These are phyloP conservation scores for Porites australiensis DNA, from an alignment of 64 coral and sea anemone species.

Conservation along the genomic window DNA sequence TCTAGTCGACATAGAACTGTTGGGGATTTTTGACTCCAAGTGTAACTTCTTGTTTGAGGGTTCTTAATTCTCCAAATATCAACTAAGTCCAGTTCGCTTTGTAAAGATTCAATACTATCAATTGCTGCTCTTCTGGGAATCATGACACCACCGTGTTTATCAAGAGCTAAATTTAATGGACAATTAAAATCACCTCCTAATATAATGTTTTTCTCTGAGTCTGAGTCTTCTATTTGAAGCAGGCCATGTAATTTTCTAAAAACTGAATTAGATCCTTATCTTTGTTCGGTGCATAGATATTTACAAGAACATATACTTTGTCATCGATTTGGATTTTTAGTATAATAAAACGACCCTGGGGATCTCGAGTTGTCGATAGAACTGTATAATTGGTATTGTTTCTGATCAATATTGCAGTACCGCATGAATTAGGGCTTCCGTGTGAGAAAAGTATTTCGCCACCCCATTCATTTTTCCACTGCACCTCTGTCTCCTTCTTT, in stretches of 20 bases:
- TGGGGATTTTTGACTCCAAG: constrained; percentile 8
- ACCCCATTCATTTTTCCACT: constrained; percentile 4
- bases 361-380: background rate
- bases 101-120: constrained; percentile 23
- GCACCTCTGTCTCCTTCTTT: background rate
- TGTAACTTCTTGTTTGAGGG: background rate
- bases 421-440: too few relatives aligned
- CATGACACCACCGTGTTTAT: constrained; percentile 36
- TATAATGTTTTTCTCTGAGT: constrained; percentile 4
- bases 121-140: constrained; percentile 16
- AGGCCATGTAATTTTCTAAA: background rate
- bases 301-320: background rate
- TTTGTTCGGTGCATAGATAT: constrained; percentile 27
- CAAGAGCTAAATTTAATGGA: constrained; percentile 9
- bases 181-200: constrained; percentile 8
- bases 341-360: constrained; percentile 8
- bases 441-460: background rate
- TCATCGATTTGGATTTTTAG: constrained; percentile 37
- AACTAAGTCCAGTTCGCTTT: background rate
- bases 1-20: constrained; percentile 32
- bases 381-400: background rate
- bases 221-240: background rate
- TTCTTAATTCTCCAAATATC: constrained; percentile 52
- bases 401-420: too few relatives aligned
- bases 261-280: constrained; percentile 24